These are phyloP conservation scores for Ecliptopera silaceata DNA, from an alignment of 2,888 invertebrate species.

Conservation along the genomic window DNA sequence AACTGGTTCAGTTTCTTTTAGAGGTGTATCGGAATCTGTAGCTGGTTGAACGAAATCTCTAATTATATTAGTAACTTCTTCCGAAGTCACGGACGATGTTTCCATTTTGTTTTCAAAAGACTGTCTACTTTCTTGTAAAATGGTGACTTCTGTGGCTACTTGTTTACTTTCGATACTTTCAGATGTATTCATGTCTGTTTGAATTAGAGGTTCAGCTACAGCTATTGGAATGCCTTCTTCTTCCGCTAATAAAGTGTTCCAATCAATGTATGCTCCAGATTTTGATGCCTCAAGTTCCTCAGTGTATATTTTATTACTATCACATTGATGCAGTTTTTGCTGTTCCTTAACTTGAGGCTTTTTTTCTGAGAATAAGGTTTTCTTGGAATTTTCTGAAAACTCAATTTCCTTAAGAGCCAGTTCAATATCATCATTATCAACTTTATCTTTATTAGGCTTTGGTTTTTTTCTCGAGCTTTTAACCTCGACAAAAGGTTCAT, in stretches of 20 bases:
- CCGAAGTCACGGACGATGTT: conserved; percentile 19
- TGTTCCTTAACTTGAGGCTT: background rate
- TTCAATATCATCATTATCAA: conserved; percentile 56
- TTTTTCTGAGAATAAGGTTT: conserved; percentile 41
- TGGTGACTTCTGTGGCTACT: conserved; percentile 72
- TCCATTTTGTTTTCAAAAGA: conserved; percentile 36
- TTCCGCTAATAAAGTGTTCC: conserved; percentile 72
- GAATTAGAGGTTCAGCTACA: conserved; percentile 47
- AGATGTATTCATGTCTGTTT: conserved; percentile 37
- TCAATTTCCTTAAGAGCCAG: conserved; percentile 59
- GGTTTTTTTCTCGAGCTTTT: conserved; percentile 58
- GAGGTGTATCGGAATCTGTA: conserved; percentile 14
- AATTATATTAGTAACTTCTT: conserved; percentile 9
- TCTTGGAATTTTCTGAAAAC: conserved; percentile 46
- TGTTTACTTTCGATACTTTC: conserved; percentile 42
- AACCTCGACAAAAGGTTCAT: conserved; percentile 39
- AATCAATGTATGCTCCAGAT: conserved; percentile 67
- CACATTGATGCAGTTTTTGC: background rate
- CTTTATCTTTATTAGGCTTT: conserved; percentile 57
- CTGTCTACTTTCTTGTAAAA: conserved; percentile 54
- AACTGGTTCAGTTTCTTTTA: conserved; percentile 6
- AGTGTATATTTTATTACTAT: conserved; percentile 17
- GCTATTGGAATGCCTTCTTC: conserved; percentile 59
- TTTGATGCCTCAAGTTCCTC: conserved; percentile 42
- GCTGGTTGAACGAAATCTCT: conserved; percentile 4